Evolutionary conservation across 35 echinoderm and acorn worm species (phyloP).

Genomic region (Diadema setosum): DNA sequence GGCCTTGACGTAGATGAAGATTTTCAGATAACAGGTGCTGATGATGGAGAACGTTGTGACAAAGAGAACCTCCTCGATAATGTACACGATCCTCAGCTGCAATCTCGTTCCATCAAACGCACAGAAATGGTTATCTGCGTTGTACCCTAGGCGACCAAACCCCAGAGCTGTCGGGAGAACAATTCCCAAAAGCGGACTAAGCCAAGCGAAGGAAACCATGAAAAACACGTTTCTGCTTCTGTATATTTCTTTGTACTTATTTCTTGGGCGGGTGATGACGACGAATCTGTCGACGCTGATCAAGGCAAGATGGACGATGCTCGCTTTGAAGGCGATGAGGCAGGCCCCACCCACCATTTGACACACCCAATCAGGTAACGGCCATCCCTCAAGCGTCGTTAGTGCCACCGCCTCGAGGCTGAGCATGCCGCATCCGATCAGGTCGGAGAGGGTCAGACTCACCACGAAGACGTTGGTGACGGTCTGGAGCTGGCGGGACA

Average conservation of each 20-base stretch:
- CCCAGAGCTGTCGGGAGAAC: conserved; percentile 52
- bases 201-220: conserved; percentile 56
- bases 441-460: conserved; percentile 74
- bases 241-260: conserved; percentile 53
- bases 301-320: conserved; percentile 65
- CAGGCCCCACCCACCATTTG: conserved; percentile 43
- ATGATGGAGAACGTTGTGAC: not conserved
- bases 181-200: conserved; percentile 50
- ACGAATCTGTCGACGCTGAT: conserved; percentile 74
- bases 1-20: not conserved
- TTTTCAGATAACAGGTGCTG: not conserved
- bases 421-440: conserved; percentile 60
- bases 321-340: conserved; percentile 81
- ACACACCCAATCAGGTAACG: conserved; percentile 56
- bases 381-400: conserved; percentile 52
- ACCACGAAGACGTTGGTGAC: conserved; percentile 93
- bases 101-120: not conserved
- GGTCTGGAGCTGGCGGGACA: conserved; percentile 74
- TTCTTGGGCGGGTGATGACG: conserved; percentile 63
- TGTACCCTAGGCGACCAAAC: conserved; percentile 76
- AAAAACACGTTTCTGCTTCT: conserved; percentile 28
- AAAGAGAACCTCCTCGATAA: conserved; percentile 9
- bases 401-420: conserved; percentile 67
- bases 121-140: conserved; percentile 58
- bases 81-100: not conserved